Base-by-base conservation (phyloP, 2,113 vertebrate genomes). In the Rhynchomys soricoides region DNA sequence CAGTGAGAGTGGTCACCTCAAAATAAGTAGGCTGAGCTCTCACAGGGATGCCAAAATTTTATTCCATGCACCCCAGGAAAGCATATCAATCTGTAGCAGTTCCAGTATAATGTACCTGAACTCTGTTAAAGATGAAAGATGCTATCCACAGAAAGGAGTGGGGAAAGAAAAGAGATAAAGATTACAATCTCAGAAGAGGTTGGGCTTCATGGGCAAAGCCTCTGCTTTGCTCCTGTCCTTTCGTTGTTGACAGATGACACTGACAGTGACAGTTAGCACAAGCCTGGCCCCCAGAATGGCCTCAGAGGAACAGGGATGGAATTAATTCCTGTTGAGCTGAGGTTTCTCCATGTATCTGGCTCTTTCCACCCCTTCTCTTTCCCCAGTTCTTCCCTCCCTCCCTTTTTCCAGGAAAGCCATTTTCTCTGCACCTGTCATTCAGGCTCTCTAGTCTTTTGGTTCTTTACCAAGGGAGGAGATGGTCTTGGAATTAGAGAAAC, bases 121-220 rank as follows among this genome's bases (percentile, higher is more conserved):
- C 90, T 82, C 17, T 94, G 64, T 82, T 91, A 70, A 93, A 82
- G 21, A 87, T 78, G 79, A 92, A 5, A 89, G 75, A 37, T 52
- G 64, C 45, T 86, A 75, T 73, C 87, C 22, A 68, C 16, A 9
- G 59, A 48, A 85, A 43, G 31, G 52, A 5, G 9, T 26, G 5
- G 15, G 29, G 71, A 43, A 0, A n/a, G 5, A n/a, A 10, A 13
- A 19, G 21, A 45, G 43, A 57, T 10, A 83, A 43, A 62, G 10
- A 89, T 74, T n/a, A 68, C 64, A 52, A 93, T 83, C 64, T 89
- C 93, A 85, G 87, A 91, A 52, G 79, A 85, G 31, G 26, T 59
- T 43, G 43, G 19, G 5, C 45, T 89, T 89, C 6, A 50, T 82
- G 85, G 87, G 85, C 86, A 19, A 91, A 74, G 78, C 85, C 79